Evolutionary conservation across 2,888 invertebrate species (phyloP).

Genomic region (Nematopogon swammerdamellus): DNA sequence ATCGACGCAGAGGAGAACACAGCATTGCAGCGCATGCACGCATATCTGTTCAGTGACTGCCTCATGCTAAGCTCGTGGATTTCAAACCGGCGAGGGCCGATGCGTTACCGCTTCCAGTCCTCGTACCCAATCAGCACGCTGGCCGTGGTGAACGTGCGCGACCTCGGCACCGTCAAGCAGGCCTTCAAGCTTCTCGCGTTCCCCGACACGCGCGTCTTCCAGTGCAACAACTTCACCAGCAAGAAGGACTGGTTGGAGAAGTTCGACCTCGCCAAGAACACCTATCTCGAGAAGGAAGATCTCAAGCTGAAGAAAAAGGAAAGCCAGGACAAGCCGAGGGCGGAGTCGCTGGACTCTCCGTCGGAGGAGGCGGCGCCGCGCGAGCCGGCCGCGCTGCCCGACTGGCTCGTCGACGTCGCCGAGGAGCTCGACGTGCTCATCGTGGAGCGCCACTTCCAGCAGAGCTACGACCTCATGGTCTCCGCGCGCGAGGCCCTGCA

Average conservation of each 20-base stretch:
- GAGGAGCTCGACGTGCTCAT: slow-evolving; percentile 95
- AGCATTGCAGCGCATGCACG: slow-evolving; percentile 83
- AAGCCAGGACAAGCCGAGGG: slow-evolving; percentile 34
- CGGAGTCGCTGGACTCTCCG: slow-evolving; percentile 40
- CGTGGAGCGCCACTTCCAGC: slow-evolving; percentile 94
- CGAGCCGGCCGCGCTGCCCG: slow-evolving; percentile 55
- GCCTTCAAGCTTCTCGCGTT: slow-evolving; percentile 93
- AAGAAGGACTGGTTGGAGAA: slow-evolving; percentile 94
- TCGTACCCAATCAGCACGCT: slow-evolving; percentile 84
- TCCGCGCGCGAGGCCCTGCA: slow-evolving; percentile 38
- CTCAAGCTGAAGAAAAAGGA: slow-evolving; percentile 53
- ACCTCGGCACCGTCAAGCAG: slow-evolving; percentile 85
- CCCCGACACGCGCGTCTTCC: slow-evolving; percentile 89
- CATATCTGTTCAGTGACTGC: slow-evolving; percentile 90
- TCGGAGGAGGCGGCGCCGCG: slow-evolving; percentile 43
- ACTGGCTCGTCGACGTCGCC: slow-evolving; percentile 87
- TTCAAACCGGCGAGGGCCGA: slow-evolving; percentile 70
- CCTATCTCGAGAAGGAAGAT: slow-evolving; percentile 63
- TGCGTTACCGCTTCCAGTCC: slow-evolving; percentile 79
- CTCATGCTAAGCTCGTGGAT: slow-evolving; percentile 85
- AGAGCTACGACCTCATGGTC: slow-evolving; percentile 79
- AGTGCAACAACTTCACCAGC: slow-evolving; percentile 76
- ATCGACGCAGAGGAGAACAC: slow-evolving; percentile 84
- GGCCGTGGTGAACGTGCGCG: slow-evolving; percentile 91
- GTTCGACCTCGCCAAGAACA: slow-evolving; percentile 86